These are phyloP conservation scores for Neoarius graeffei DNA, from an alignment of 2,113 vertebrate species.

Conservation along the genomic window DNA sequence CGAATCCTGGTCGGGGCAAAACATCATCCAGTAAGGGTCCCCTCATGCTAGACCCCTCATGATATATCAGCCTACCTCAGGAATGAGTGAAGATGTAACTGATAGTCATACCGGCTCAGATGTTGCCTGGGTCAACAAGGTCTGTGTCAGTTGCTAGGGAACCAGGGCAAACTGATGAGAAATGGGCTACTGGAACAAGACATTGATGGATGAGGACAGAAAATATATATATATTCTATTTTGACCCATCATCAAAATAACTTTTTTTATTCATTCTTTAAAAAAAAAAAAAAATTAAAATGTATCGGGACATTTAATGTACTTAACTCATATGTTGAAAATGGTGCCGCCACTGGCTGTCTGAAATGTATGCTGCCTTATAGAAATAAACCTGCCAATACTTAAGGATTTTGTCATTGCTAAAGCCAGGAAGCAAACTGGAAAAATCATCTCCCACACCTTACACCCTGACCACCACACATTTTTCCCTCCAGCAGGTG, in stretches of 20 bases:
- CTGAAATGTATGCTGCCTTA: neutral
- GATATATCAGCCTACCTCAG: too few relatives aligned
- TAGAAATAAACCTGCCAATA: neutral
- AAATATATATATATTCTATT: too few relatives aligned
- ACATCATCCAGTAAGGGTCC: too few relatives aligned
- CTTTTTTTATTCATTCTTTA: neutral
- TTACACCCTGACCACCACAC: neutral
- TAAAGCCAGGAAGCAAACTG: neutral
- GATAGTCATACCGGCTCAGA: too few relatives aligned
- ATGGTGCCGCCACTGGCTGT: neutral
- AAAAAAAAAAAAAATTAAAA: neutral
- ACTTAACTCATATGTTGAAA: neutral
- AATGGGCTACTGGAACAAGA: too few relatives aligned
- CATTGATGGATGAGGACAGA: too few relatives aligned
- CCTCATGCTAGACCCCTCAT: too few relatives aligned
- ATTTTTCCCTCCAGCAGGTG: slow-evolving; percentile 5
- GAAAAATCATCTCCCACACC: neutral
- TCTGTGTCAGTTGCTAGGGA: too few relatives aligned
- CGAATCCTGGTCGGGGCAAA: too few relatives aligned
- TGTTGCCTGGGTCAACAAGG: too few relatives aligned
- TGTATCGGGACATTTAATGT: neutral
- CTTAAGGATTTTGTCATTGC: neutral
- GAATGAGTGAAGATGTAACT: too few relatives aligned
- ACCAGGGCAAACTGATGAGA: too few relatives aligned
- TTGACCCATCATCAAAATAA: neutral